A percentile compares a stretch with the other conserved stretches of the same genome.
Evolutionary conservation across 2,113 vertebrate genomes (phyloP).

Genomic region (Bombycilla garrulus): DNA sequence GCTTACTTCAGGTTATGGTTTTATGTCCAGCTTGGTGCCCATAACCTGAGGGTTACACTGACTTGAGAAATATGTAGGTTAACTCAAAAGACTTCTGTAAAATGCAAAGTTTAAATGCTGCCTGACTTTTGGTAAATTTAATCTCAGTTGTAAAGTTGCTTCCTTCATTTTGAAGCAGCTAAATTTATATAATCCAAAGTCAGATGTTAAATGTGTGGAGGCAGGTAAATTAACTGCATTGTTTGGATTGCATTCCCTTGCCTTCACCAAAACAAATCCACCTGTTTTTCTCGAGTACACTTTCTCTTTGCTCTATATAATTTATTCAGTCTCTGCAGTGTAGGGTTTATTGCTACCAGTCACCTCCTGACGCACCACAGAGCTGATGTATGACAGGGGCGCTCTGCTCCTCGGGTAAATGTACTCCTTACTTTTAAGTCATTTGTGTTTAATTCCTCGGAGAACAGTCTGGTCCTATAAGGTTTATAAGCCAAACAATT

Average conservation of each 20-base stretch:
- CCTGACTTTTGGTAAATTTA: neutral
- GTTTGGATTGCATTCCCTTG: neutral
- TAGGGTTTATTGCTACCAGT: neutral
- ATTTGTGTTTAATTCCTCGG: neutral
- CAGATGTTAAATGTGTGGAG: neutral
- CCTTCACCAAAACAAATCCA: neutral
- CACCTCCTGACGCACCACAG: neutral
- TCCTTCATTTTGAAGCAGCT: neutral
- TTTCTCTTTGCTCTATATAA: neutral
- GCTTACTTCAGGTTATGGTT: neutral
- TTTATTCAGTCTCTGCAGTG: neutral
- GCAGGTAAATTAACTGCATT: neutral
- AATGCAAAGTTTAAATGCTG: neutral
- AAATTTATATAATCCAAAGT: neutral
- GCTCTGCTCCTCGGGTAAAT: neutral
- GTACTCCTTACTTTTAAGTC: neutral
- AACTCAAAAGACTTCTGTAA: neutral
- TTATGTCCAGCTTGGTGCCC: neutral
- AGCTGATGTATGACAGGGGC: neutral
- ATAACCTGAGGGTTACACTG: neutral
- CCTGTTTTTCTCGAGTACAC: neutral
- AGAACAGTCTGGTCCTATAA: neutral
- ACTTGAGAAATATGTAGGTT: neutral
- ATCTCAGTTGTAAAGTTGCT: neutral
- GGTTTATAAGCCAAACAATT: neutral